A percentile compares a stretch with the other conserved stretches of the same genome.
phyloP scores from a whole-genome alignment of 2,797 vertebrate genomes.

The Amblyopsis hoosieri region DNA sequence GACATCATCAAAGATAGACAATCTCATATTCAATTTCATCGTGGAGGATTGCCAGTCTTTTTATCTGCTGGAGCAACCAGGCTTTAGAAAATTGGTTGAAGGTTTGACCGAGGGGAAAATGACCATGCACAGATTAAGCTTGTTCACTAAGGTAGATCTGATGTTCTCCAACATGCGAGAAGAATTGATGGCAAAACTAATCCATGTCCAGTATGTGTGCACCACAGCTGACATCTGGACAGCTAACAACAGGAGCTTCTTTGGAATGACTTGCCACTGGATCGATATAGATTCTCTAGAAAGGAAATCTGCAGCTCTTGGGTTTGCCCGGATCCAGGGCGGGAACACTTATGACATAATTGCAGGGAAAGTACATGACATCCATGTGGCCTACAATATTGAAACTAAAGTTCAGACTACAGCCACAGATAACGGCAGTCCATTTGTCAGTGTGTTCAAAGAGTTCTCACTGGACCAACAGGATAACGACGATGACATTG shows the following conservation, averaged over 20 bases:
- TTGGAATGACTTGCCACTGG: conserved; percentile 82
- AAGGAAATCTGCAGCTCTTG: conserved; percentile 74
- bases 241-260: conserved; percentile 69
- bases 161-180: conserved; percentile 71
- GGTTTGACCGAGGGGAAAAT: conserved; percentile 73
- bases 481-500: conserved; percentile 64
- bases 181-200: conserved; percentile 65
- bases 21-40: conserved; percentile 70
- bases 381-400: conserved; percentile 70
- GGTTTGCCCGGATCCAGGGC: conserved; percentile 66
- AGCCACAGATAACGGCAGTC: conserved; percentile 74
- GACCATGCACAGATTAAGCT: conserved; percentile 68
- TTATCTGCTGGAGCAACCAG: conserved; percentile 71
- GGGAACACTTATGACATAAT: conserved; percentile 65
- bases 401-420: conserved; percentile 77
- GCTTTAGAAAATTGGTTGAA: conserved; percentile 70
- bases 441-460: conserved; percentile 70
- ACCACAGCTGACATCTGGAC: conserved; percentile 79
- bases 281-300: conserved; percentile 68
- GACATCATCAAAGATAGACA: conserved; percentile 67
- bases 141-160: conserved; percentile 70
- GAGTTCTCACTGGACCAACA: conserved; percentile 62
- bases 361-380: conserved; percentile 70
- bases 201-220: conserved; percentile 69
- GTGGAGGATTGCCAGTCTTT: conserved; percentile 75